These are phyloP conservation scores for Campylomormyrus numenius DNA, from an alignment of 2,113 vertebrate genomes.

Conservation along the genomic window DNA sequence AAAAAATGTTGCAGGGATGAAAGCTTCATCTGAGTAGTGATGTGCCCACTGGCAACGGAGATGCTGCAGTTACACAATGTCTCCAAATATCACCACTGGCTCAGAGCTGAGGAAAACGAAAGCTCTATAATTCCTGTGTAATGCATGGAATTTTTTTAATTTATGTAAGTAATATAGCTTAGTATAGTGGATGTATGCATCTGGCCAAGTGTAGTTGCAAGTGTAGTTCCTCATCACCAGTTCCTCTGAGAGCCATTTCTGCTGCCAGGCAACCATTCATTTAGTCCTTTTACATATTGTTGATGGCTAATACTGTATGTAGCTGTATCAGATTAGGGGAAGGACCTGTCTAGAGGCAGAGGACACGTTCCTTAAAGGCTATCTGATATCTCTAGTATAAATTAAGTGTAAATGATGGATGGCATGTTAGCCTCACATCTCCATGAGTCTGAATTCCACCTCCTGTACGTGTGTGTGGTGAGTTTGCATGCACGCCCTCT, in stretches of 20 bases:
- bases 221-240: neutral
- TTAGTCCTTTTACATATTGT: neutral
- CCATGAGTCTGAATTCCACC: neutral
- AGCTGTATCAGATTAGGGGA: neutral
- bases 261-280: neutral
- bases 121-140: neutral
- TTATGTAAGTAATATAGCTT: neutral
- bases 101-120: neutral
- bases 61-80: neutral
- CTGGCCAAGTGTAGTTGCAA: neutral
- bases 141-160: neutral
- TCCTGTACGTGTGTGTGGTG: neutral
- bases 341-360: neutral
- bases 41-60: neutral
- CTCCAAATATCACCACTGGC: neutral
- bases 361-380: neutral
- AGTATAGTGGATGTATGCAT: neutral
- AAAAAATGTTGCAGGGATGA: neutral
- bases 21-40: neutral
- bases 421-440: neutral
- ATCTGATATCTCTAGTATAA: neutral
- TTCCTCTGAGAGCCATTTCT: neutral
- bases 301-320: neutral
- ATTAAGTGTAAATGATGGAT: neutral
- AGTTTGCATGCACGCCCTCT: neutral